A percentile compares a stretch with the other conserved stretches of the same genome.
phyloP scores from a whole-genome alignment of 2,888 invertebrate species.

The Cheiracanthium punctorium region DNA sequence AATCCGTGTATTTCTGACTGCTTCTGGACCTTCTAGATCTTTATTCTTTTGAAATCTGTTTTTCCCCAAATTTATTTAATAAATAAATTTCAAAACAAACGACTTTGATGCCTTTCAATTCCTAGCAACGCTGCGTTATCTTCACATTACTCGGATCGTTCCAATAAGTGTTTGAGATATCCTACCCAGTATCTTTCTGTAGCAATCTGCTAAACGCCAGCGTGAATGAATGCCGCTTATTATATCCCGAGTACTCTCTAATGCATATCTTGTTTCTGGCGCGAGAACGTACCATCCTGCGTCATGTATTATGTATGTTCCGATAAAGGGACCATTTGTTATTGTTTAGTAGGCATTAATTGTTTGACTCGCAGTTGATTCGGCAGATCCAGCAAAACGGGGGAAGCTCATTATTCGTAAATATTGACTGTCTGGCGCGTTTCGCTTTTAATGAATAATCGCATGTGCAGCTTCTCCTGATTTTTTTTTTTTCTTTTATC shows the following conservation, averaged over 20 bases:
- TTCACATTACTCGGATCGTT: not conserved
- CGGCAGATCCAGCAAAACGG: not conserved
- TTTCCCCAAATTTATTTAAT: no score
- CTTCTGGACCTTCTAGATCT: no score
- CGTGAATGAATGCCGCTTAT: not conserved
- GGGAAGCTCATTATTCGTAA: slow-evolving; percentile 47
- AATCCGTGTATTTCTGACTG: no score
- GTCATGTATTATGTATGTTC: slow-evolving; percentile 26
- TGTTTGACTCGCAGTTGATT: slow-evolving; percentile 16
- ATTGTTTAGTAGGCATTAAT: slow-evolving; percentile 28
- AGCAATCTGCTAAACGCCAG: not conserved
- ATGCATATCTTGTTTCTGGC: not conserved
- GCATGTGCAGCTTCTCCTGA: not conserved
- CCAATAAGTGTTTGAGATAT: not conserved
- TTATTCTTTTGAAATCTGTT: no score
- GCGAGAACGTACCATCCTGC: not conserved
- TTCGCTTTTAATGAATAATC: slow-evolving; percentile 58
- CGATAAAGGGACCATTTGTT: slow-evolving; percentile 22
- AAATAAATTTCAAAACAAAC: no score
- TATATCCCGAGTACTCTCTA: not conserved
- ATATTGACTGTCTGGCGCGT: slow-evolving; percentile 32
- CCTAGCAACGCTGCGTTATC: no score
- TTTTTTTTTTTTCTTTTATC: slow-evolving; percentile 23
- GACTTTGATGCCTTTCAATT: no score
- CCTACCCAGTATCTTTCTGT: not conserved